A percentile compares a stretch with the other conserved stretches of the same genome.
Evolutionary conservation across 1,140 invertebrate species (phyloP).

Genomic region (Mylabris phalerata): DNA sequence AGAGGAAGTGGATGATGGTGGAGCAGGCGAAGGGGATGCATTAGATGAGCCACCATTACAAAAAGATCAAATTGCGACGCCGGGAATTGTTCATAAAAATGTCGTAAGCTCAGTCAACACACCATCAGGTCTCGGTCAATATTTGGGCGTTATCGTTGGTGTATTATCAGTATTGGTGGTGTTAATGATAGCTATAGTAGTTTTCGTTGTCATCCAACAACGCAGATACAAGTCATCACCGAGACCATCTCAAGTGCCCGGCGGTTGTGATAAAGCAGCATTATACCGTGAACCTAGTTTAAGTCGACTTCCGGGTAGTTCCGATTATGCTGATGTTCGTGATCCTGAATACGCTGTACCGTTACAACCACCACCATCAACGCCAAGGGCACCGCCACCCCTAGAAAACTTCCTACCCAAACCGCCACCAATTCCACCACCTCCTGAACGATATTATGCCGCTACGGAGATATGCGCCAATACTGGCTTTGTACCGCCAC

Average conservation of each 20-base stretch:
- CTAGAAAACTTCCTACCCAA: slow-evolving; percentile 37
- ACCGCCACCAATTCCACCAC: slow-evolving; percentile 32
- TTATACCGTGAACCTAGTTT: slow-evolving; percentile 35
- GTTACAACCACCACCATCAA: slow-evolving; percentile 27
- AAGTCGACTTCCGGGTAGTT: slow-evolving; percentile 27
- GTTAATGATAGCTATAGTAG: slow-evolving; percentile 31
- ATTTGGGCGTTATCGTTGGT: slow-evolving; percentile 38
- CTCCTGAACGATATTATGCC: slow-evolving; percentile 37
- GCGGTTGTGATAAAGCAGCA: slow-evolving; percentile 36
- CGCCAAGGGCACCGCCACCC: slow-evolving; percentile 29
- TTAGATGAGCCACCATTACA: slow-evolving; percentile 19
- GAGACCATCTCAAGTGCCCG: slow-evolving; percentile 35
- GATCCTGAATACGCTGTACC: slow-evolving; percentile 39
- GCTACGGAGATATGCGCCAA: slow-evolving; percentile 38
- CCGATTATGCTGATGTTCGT: slow-evolving; percentile 33
- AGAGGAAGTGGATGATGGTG: slow-evolving; percentile 9
- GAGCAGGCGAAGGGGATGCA: slow-evolving; percentile 31
- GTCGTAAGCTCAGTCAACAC: slow-evolving; percentile 33
- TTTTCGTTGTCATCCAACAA: slow-evolving; percentile 35
- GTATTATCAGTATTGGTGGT: slow-evolving; percentile 34
- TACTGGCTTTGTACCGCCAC: slow-evolving; percentile 33
- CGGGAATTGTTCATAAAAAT: slow-evolving; percentile 29
- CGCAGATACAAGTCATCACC: slow-evolving; percentile 34
- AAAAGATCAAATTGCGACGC: slow-evolving; percentile 27
- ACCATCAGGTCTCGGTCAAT: slow-evolving; percentile 31